Conservation (phyloP, 2,113 vertebrate species). For the Chlamydotis undulata region DNA sequence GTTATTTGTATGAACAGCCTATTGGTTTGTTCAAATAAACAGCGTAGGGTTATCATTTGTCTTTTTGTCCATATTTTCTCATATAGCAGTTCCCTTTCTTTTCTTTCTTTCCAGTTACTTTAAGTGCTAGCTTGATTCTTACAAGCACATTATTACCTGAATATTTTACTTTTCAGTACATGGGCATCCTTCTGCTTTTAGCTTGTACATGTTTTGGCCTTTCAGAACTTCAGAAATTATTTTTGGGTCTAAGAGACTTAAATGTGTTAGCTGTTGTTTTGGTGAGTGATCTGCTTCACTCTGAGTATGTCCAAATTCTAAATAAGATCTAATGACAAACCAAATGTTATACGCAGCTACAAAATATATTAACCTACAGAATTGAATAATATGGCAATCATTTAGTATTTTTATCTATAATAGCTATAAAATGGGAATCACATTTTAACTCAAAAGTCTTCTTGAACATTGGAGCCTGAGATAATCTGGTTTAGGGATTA, state of each 20-base stretch:
- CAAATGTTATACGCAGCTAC: neutral
- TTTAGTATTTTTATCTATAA: neutral
- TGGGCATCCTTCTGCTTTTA: neutral
- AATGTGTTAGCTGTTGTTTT: neutral
- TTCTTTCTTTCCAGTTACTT: neutral
- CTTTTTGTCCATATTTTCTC: neutral
- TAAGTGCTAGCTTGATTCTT: neutral
- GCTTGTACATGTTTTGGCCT: neutral
- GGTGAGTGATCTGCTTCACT: neutral
- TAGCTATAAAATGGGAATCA: neutral
- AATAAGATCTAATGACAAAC: neutral
- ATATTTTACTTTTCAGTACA: neutral
- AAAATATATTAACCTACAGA: neutral
- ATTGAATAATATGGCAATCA: neutral
- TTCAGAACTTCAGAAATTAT: neutral
- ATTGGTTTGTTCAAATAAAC: neutral
- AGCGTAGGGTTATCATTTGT: neutral
- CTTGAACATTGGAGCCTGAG: neutral
- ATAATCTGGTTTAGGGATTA: neutral
- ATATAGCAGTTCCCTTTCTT: neutral
- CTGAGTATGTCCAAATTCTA: neutral
- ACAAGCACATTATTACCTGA: neutral
- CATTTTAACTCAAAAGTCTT: neutral
- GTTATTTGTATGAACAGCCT: neutral
- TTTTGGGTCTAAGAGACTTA: neutral